Conservation (phyloP, 2,797 vertebrate species). For the Cheirogaleus major region DNA sequence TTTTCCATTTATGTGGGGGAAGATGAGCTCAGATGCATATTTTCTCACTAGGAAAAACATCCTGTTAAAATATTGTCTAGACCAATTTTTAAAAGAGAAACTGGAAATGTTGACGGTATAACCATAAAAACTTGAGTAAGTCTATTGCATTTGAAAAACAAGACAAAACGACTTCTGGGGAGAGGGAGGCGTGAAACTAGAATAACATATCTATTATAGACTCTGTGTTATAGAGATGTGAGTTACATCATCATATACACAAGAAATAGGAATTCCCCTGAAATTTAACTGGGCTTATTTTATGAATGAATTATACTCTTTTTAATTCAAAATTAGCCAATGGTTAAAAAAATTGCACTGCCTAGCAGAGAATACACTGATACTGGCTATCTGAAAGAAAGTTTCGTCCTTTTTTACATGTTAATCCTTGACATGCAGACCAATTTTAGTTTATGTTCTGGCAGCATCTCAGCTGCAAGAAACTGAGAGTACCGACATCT, state of each 20-base stretch:
- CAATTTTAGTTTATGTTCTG: constrained; percentile 71
- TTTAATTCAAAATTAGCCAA: constrained; percentile 39
- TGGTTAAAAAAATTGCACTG: constrained; percentile 1
- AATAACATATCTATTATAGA: constrained; percentile 45
- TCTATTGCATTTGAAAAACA: constrained; percentile 42
- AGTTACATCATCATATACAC: neutral
- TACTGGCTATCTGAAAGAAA: constrained; percentile 6
- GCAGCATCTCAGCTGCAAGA: constrained; percentile 66
- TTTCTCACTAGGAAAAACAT: constrained; percentile 25
- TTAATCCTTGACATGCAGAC: constrained; percentile 15
- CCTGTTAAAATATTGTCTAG: constrained; percentile 33
- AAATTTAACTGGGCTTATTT: constrained; percentile 50
- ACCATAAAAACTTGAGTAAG: constrained; percentile 39
- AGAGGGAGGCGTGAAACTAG: neutral
- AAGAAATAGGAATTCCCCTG: constrained; percentile 34
- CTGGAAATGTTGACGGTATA: constrained; percentile 51
- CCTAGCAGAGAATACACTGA: neutral
- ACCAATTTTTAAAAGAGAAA: constrained; percentile 45
- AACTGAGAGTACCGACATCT: constrained; percentile 64
- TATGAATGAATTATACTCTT: constrained; percentile 50
- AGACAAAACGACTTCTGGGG: constrained; percentile 26
- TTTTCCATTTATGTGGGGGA: constrained; percentile 30
- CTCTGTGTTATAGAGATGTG: constrained; percentile 12
- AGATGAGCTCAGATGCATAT: constrained; percentile 49
- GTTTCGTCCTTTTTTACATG: constrained; percentile 38